Base-by-base conservation (phyloP, 2,888 invertebrate genomes). In the Pandemis heparana region DNA sequence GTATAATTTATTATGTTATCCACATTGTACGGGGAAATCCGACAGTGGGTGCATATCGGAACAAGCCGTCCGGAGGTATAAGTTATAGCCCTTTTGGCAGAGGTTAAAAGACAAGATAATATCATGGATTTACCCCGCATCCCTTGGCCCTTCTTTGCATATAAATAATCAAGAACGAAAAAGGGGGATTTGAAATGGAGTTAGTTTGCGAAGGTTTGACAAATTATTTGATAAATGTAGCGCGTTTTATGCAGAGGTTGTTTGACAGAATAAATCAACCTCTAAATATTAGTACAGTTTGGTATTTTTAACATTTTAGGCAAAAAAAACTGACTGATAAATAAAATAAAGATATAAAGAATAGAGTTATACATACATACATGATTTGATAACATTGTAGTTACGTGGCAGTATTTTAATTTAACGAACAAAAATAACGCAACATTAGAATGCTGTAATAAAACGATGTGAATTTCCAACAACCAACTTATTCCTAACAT, bases 21-120 rank as follows among this genome's bases (percentile, higher is more conserved):
- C 64, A 48, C 39, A 39, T 59, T 63, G 59, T 63, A 64, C 43
- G 62, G 18, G 38, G n/a, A 53, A 41, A 67, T 56, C 61, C 63
- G 43, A 53, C 56, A 39, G 39, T 67, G 38, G 60, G 43, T 67
- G 59, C 46, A 71, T 48, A 56, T 61, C 39, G 67, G 67, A 46
- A 61, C 41, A 62, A 43, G 61, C 74, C 69, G 48, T 39, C 65
- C 64, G 48, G 59, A 56, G 59, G 70, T 75, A 75, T 75, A 75
- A 75, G 59, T 71, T 71, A 77, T 65, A 51, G 68, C 56, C 69
- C 62, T 69, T 73, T 74, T 46, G 73, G 39, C 75, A 71, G 66
- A 75, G 74, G 76, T 77, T 74, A 75, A 74, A 71, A 77, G 74
- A 77, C 75, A 71, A 75, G 75, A 74, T 77, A 75, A 77, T 77